Evolutionary conservation across 2,797 vertebrate species (phyloP).

Genomic region (Pseudochirops corinnae): DNA sequence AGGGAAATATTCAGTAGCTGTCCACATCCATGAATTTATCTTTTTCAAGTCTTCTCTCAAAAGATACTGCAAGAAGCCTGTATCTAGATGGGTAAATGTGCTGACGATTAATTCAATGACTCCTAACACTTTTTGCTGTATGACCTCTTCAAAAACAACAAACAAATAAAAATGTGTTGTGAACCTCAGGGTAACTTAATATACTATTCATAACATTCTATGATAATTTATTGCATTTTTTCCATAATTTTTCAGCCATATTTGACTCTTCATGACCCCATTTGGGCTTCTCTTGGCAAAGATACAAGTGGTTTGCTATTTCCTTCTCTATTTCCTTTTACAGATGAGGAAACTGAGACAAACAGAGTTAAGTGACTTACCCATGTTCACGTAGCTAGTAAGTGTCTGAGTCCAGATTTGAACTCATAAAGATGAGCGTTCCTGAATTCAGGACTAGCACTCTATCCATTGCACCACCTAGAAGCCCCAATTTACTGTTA

Average conservation of each 20-base stretch:
- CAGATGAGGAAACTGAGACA: neutral
- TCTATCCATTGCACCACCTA: neutral
- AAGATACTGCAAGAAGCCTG: neutral
- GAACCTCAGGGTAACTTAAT: neutral
- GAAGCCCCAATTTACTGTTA: neutral
- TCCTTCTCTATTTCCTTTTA: neutral
- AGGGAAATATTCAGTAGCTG: neutral
- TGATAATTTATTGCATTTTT: neutral
- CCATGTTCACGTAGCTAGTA: neutral
- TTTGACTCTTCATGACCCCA: neutral
- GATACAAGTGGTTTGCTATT: neutral
- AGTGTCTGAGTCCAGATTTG: neutral
- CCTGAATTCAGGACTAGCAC: neutral
- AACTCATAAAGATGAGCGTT: neutral
- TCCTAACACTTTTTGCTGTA: neutral
- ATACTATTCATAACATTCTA: neutral
- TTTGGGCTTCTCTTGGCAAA: neutral
- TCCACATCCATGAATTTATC: constrained; percentile 23
- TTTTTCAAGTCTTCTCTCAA: constrained; percentile 3
- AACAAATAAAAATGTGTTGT: neutral
- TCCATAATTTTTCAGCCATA: neutral
- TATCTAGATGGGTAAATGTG: neutral
- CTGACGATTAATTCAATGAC: neutral
- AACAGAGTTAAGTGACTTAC: neutral
- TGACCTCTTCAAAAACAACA: constrained; percentile 18